These are phyloP conservation scores for Heliocidaris erythrogramma DNA, from an alignment of 35 echinoderm and acorn worm species.

Conservation along the genomic window DNA sequence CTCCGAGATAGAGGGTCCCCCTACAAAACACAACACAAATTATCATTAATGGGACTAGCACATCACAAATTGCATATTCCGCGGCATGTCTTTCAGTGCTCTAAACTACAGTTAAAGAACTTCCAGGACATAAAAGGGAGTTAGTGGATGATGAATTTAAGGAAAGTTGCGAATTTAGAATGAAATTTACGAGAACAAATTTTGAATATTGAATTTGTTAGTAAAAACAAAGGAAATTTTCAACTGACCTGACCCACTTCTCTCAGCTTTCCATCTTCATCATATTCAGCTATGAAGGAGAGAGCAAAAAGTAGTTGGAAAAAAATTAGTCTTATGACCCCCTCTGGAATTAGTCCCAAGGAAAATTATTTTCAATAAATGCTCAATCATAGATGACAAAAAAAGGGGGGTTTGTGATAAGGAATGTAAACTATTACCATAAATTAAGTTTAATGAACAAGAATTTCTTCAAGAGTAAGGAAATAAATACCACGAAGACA, in stretches of 20 bases:
- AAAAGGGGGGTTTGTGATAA: background rate
- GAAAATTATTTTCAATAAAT: background rate
- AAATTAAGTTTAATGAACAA: too few relatives aligned
- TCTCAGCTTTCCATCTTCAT: constrained; percentile 42
- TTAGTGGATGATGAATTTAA: background rate
- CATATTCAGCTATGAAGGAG: constrained; percentile 28
- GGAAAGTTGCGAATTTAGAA: background rate
- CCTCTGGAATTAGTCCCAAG: background rate
- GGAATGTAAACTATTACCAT: too few relatives aligned
- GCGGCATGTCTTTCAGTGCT: background rate
- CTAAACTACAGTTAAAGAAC: background rate
- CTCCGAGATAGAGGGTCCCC: constrained; percentile 46
- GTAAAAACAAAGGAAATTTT: constrained; percentile 14
- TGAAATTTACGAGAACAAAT: background rate
- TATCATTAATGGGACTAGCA: background rate
- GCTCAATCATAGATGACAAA: background rate
- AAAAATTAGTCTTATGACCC: background rate
- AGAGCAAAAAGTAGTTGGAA: background rate
- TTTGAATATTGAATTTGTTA: constrained; percentile 22
- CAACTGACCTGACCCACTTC: constrained; percentile 45
- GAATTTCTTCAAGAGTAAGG: too few relatives aligned
- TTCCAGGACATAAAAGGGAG: background rate
- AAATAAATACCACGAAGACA: too few relatives aligned
- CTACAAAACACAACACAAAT: background rate
- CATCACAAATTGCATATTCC: background rate